Evolutionary conservation across 2,797 vertebrate species (phyloP), one percentile per base, ranked within the genome.

Genomic region (Arremon aurantiirostris): DNA sequence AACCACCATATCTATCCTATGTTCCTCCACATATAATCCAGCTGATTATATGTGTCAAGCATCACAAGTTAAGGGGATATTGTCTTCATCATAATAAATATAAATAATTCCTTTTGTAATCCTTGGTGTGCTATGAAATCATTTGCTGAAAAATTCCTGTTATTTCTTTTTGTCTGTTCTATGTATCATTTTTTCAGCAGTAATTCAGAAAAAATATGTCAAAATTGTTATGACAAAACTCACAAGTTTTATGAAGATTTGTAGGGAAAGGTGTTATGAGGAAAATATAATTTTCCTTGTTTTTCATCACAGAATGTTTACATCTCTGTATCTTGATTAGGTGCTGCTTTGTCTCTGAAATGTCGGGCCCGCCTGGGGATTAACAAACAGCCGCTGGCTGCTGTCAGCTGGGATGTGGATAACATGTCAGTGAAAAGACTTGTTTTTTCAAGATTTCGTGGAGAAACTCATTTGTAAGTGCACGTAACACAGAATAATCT

Each of bases 291-390:
- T 44, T 6, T 56, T 56, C 21, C n/a, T 26, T 11, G 9, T 21
- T 72, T 82, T 88, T 68, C 6, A 21, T 71, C 30, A 52, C n/a
- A 44, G 34, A 64, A 44, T 68, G 6, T 70, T 86, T 79, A 49
- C 28, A 59, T 22, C 7, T 85, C 23, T 94, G 8, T 71, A 46
- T 95, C 66, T 85, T 64, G 46, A 14, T 50, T 89, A 98, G 98
- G 98, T n/a, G 35, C 34, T 50, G 7, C 42, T 84, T 63, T 95
- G 30, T 84, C 90, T 56, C 79, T 98, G 86, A 94, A 90, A 53
- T 98, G 98, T 93, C 86, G 66, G 14, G 97, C 97, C 23, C 75
- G 39, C 13, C 95, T 98, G 65, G 98, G 98, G 34, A 89, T 17
- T n/a, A 97, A 97, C 47, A 65, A 93, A 15, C 12, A 63, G 7